Evolutionary conservation across 1,140 invertebrate genomes (phyloP), one percentile per base, ranked within the genome.

Genomic region (Apis florea): DNA sequence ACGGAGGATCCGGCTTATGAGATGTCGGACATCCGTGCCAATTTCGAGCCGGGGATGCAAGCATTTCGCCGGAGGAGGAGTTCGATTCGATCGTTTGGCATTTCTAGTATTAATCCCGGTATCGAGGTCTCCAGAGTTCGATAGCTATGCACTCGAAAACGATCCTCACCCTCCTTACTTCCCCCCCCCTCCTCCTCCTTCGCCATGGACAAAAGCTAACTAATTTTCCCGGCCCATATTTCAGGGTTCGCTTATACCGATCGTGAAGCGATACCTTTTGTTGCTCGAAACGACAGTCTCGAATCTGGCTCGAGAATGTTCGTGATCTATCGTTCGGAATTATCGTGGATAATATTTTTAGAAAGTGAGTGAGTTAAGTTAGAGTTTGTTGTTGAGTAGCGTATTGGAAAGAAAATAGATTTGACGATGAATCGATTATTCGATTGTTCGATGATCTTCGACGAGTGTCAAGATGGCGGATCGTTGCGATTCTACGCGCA

Each of bases 61-160:
- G 64, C 72, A 82, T 76, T 26, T 82, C 72, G n/a, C 47, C n/a
- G 53, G 5, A 54, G 53, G 56, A 61, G 72, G 64, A 69, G 70
- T 77, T 69, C 74, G 73, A 76, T 76, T 59, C 74, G 56, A 82
- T 82, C 64, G 73, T 77, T 68, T 19, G 74, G 80, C 64, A 82
- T 82, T 82, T 82, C 80, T 74, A 82, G 66, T 56, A 82, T 82
- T 82, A 82, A 82, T 40, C 74, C 49, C 51, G 54, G 66, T 58
- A 82, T 82, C 64, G 64, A 1, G 64, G 40, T 66, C 70, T 59
- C 49, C 10, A 54, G 17, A 40, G 31, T 40, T 59, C n/a, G 51
- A 69, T 19, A 51, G 53, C 26, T 76, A 82, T 82, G 79, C 63
- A 24, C 51, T 54, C 53, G 70, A 56, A 56, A 56, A 72, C 31